Evolutionary conservation across 2,113 vertebrate genomes (phyloP).

Genomic region (Corythornis cristatus): DNA sequence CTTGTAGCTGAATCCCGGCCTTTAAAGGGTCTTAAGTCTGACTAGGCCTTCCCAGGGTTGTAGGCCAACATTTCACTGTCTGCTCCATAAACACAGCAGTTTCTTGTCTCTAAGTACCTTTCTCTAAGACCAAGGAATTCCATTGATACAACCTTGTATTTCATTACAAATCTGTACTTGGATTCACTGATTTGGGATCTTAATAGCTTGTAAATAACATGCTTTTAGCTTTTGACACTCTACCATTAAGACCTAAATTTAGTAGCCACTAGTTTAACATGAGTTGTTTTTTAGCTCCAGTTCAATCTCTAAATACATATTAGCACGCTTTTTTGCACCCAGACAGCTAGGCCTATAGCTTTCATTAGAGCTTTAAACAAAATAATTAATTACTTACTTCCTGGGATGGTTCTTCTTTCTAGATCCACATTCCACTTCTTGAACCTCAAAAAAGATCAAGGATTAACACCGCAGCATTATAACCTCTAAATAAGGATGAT

Average conservation of each 20-base stretch:
- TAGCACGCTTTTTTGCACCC: neutral
- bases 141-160: neutral
- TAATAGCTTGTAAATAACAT: neutral
- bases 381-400: neutral
- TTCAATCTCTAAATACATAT: neutral
- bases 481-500: neutral
- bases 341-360: neutral
- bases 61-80: neutral
- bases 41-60: neutral
- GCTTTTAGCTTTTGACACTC: neutral
- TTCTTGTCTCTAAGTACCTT: neutral
- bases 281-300: neutral
- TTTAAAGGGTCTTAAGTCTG: neutral
- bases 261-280: neutral
- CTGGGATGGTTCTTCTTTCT: neutral
- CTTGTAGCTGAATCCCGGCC: neutral
- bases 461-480: neutral
- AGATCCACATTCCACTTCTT: neutral
- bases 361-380: neutral
- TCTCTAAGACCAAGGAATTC: neutral
- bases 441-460: neutral
- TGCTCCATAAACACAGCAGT: neutral
- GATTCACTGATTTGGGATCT: neutral
- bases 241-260: neutral
- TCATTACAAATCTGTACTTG: neutral